Evolutionary conservation across 2,797 vertebrate species (phyloP), one percentile per base, ranked within the genome.

Genomic region (Eutrigla gurnardus): DNA sequence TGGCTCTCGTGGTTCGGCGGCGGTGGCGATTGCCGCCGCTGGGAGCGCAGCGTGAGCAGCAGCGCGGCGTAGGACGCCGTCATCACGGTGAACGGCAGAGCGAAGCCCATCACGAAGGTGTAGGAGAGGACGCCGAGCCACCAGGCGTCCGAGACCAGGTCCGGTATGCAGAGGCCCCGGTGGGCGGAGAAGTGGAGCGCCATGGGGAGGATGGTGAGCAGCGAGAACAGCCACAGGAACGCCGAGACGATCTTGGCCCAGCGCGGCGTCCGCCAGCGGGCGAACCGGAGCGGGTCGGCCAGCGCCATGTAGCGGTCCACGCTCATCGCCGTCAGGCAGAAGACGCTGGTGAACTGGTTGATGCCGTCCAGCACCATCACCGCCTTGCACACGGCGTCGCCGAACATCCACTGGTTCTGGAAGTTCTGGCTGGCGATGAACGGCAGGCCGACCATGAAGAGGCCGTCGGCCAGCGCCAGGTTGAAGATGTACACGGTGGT

Each of bases 311-410:
- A 95, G 8, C 95, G 94, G 74, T 96, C 95, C 0, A 95, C n/a
- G 58, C 94, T 95, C 95, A 95, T 95, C 35, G 77, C 91, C 0
- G 94, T 95, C 42, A 95, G 86, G 32, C 94, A 95, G 83, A 94
- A 95, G 39, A 95, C 90, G 0, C 95, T 95, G 47, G 95, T 95
- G 87, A 95, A 95, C 80, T 96, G 95, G 89, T 96, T 96, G 79
- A 95, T 92, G 58, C 94, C 94, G 1, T 95, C 95, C 35, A 96
- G 85, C 17, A 95, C 89, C 93, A 95, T 94, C 8, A 95, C 90
- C 18, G 90, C 80, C 65, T 94, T 95, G 75, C 95, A 96, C 0
- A 73, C 87, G 0, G 57, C 1, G 45, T 94, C 87, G 0, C 95
- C 95, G 14, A 96, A 95, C 18, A 92, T 70, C 95, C 95, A 96